Evolutionary conservation across 2,113 vertebrate species (phyloP), one percentile per base, ranked within the genome.

Genomic region (Microtus pennsylvanicus): DNA sequence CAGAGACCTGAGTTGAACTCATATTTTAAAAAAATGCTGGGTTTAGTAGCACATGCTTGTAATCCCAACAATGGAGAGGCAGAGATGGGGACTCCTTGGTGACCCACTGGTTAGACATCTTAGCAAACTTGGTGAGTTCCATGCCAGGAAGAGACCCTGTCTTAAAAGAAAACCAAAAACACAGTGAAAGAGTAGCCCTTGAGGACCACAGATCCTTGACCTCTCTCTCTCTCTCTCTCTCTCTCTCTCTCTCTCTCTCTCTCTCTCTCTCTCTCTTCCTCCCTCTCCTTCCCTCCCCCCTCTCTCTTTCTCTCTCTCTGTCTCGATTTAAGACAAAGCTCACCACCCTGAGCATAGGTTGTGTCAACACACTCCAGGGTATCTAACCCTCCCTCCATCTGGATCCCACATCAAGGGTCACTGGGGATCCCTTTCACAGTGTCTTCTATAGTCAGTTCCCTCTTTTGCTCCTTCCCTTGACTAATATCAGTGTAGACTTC

Each of bases 291-390:
- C 4, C 4, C 45, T 7, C 45, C 42, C 42, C 42, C 42, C 42
- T 42, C 21, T 61, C 58, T 61, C 58, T 61, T 19, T 61, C 61
- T 52, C 63, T 67, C 24, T 45, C 45, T 45, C 45, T 45, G 45
- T 45, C 45, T 45, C 45, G 4, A 45, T 45, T 45, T 45, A 6
- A 47, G 45, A 17, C 10, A 2, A 22, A 65, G 58, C 11, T 10
- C 0, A 16, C 0, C 1, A 47, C 4, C 3, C 21, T 80, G 33
- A 70, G 19, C 0, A 2, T 7, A 16, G 33, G 55, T 28, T 38
- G 17, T 17, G 2, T 38, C 11, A 38, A 7, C 8, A 14, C 3
- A 0, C 69, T 14, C 0, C 0, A 1, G 14, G 52, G 17, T 2
- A 38, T 28, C 8, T 3, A 76, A 0, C 22, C 17, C 5, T 30